Evolutionary conservation across 2,797 vertebrate species (phyloP), one percentile per base, ranked within the genome.

Genomic region (Syngnathus acus): DNA sequence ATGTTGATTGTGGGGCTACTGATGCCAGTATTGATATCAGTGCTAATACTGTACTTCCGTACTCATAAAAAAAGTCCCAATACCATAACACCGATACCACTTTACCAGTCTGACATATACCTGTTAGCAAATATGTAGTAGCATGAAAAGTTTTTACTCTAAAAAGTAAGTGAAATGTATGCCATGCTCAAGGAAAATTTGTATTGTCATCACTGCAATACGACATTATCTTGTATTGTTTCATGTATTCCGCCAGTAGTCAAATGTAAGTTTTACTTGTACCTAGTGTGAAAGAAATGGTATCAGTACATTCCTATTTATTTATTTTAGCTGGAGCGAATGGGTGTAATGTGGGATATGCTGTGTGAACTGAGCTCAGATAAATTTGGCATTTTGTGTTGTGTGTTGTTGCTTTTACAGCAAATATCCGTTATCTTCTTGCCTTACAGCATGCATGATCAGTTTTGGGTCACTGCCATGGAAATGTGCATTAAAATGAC

Each of bases 401-500:
- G 17, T 16, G 38, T 39, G 5, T 26, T 6, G 10, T 43, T 43
- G n/a, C 21, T 23, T 21, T 16, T 32, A 2, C 40, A 45, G 39
- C 38, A 62, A 40, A 19, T 50, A n/a, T 50, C 7, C 13, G 16
- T 39, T 6, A 38, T n/a, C n/a, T 14, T 19, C 26, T 73, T 72
- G 51, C 50, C 47, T 62, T 66, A 45, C 32, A 65, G 59, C 39
- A 62, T 55, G 23, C 19, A 60, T 70, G 64, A 55, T 73, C 54
- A 53, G 32, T 60, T 48, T 72, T 54, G 37, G 11, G 66, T 75
- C 71, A 75, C 59, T 68, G 47, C 72, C 39, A 47, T 72, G 65
- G n/a, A 70, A 69, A 71, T 9, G 40, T 68, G 65, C 68, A 47
- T 67, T 62, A 72, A 76, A 78, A 74, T 79, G 68, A 65, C 69